Evolutionary conservation across 1,140 invertebrate genomes (phyloP).

Genomic region (Drosophila bipectinata): DNA sequence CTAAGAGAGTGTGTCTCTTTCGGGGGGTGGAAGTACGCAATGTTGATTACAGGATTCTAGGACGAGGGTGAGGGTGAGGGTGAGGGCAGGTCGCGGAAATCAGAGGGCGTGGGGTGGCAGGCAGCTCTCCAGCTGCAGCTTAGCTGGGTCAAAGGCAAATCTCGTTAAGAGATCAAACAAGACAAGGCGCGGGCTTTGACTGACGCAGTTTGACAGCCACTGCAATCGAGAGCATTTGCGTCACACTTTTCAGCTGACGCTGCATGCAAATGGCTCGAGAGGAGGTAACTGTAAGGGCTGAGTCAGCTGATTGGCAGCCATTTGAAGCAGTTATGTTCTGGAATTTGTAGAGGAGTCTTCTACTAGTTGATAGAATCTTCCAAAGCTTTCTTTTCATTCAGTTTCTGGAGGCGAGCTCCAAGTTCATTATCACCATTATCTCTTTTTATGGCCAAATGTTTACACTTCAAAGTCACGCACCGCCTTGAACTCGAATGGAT

Average conservation of each 20-base stretch:
- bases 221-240: constrained; percentile 49
- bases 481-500: constrained; percentile 51
- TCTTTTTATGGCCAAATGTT: constrained; percentile 34
- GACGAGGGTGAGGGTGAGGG: constrained; percentile 37
- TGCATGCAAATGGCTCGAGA: constrained; percentile 55
- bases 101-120: not conserved
- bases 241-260: constrained; percentile 48
- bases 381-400: constrained; percentile 6
- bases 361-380: not conserved
- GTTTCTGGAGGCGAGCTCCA: constrained; percentile 9
- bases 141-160: constrained; percentile 31
- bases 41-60: constrained; percentile 57
- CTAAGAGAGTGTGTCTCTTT: constrained; percentile 34
- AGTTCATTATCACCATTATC: constrained; percentile 26
- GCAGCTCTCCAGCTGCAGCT: constrained; percentile 12
- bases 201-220: constrained; percentile 44
- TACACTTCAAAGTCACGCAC: constrained; percentile 53
- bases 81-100: constrained; percentile 35
- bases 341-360: not conserved
- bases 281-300: not conserved
- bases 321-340: not conserved
- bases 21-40: constrained; percentile 41
- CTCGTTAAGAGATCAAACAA: constrained; percentile 40
- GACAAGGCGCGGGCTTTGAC: constrained; percentile 6
- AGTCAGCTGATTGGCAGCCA: constrained; percentile 41